Evolutionary conservation across 1,140 invertebrate genomes (phyloP).

Genomic region (Aporrectodea caliginosa): DNA sequence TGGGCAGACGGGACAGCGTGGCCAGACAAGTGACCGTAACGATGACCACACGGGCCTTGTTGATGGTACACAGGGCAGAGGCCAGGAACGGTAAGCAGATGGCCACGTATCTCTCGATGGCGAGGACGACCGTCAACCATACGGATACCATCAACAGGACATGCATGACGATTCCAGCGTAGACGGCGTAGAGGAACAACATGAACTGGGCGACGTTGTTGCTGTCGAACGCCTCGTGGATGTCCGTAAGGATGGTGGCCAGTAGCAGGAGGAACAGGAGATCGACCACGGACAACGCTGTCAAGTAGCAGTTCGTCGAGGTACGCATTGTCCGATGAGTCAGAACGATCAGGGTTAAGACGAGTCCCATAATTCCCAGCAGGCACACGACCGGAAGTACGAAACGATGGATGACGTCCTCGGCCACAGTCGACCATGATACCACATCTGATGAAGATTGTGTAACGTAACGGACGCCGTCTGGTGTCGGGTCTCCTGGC

Average conservation of each 20-base stretch:
- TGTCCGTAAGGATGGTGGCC: conserved; percentile 36
- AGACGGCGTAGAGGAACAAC: conserved; percentile 26
- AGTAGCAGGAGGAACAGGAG: conserved; percentile 66
- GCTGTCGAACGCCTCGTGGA: background rate
- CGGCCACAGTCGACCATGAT: too few species aligned
- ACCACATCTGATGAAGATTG: too few species aligned
- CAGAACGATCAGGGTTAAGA: conserved; percentile 69
- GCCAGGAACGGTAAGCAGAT: conserved; percentile 29
- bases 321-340: conserved; percentile 70
- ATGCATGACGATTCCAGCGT: conserved; percentile 39
- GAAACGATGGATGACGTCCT: too few species aligned
- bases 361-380: conserved; percentile 69
- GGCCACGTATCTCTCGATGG: conserved; percentile 28
- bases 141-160: conserved; percentile 33
- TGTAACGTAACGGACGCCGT: too few species aligned
- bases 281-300: conserved; percentile 69
- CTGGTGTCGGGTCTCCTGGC: too few species aligned
- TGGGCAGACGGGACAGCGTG: conserved; percentile 14
- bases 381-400: conserved; percentile 68
- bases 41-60: conserved; percentile 15
- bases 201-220: conserved; percentile 9
- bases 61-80: conserved; percentile 11
- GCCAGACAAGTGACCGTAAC: conserved; percentile 10
- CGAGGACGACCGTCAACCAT: conserved; percentile 29
- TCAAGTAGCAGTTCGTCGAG: conserved; percentile 71